Evolutionary conservation across 2,113 vertebrate species (phyloP).

Genomic region (Gobiocypris rarus): DNA sequence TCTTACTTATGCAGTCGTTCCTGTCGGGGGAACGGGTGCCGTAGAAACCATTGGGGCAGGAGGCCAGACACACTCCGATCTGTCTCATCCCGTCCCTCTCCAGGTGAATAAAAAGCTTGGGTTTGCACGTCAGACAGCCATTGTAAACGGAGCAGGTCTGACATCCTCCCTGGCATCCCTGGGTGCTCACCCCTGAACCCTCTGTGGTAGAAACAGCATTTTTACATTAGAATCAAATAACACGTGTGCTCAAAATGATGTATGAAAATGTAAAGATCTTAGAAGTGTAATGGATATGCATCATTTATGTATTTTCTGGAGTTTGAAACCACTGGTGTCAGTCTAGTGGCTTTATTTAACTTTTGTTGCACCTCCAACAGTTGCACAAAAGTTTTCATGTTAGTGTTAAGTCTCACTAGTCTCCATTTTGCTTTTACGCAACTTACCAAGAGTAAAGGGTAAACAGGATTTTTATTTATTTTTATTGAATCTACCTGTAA

Average conservation of each 20-base stretch:
- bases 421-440: not conserved
- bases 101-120: conserved; percentile 96
- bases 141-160: conserved; percentile 97
- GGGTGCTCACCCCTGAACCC: conserved; percentile 86
- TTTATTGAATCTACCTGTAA: no score
- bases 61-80: conserved; percentile 94
- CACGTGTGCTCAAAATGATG: not conserved
- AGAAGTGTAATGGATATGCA: not conserved
- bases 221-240: conserved; percentile 4
- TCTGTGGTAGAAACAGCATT: conserved; percentile 72
- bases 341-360: not conserved
- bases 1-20: conserved; percentile 98
- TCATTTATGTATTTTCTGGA: not conserved
- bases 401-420: no score
- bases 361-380: no score
- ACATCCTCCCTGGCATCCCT: conserved; percentile 93
- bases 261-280: not conserved
- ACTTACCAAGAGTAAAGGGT: not conserved
- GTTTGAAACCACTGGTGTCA: not conserved
- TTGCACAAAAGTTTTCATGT: no score
- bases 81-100: conserved; percentile 98
- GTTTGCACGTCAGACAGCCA: conserved; percentile 96
- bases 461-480: not conserved
- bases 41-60: conserved; percentile 94
- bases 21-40: conserved; percentile 94